Evolutionary conservation across 2,113 vertebrate species (phyloP).

Genomic region (Paedocypris sp.): DNA sequence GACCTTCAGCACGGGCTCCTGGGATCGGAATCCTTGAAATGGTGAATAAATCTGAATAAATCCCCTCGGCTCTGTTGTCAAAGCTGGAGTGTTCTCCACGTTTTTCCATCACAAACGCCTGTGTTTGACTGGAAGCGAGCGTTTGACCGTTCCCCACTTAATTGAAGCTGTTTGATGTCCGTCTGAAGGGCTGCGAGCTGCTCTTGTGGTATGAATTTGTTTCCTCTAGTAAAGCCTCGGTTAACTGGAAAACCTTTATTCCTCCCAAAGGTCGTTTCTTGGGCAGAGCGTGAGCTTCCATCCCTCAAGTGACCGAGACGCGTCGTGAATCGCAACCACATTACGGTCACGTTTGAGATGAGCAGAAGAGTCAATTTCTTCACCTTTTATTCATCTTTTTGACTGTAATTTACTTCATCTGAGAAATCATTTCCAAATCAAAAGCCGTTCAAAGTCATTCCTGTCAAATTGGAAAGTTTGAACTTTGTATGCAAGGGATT

Average conservation of each 20-base stretch:
- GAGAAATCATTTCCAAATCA: no score
- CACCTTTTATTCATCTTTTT: no score
- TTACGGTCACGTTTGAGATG: background rate
- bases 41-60: conserved; percentile 30
- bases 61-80: conserved; percentile 37
- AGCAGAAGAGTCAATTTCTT: no score
- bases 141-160: conserved; percentile 5
- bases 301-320: conserved; percentile 18
- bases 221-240: conserved; percentile 35
- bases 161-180: conserved; percentile 25
- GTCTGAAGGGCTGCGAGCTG: conserved; percentile 6
- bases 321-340: conserved; percentile 26
- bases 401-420: no score
- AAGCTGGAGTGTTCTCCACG: conserved; percentile 18
- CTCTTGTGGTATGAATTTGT: conserved; percentile 24
- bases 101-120: background rate
- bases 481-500: no score
- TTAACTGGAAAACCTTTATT: conserved; percentile 17
- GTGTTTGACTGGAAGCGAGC: background rate
- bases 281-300: background rate
- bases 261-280: background rate
- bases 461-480: no score
- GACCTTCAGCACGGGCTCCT: conserved; percentile 29
- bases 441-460: no score
- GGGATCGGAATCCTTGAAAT: conserved; percentile 31